phyloP scores from a whole-genome alignment of 2,113 vertebrate genomes.

The Procavia capensis region DNA sequence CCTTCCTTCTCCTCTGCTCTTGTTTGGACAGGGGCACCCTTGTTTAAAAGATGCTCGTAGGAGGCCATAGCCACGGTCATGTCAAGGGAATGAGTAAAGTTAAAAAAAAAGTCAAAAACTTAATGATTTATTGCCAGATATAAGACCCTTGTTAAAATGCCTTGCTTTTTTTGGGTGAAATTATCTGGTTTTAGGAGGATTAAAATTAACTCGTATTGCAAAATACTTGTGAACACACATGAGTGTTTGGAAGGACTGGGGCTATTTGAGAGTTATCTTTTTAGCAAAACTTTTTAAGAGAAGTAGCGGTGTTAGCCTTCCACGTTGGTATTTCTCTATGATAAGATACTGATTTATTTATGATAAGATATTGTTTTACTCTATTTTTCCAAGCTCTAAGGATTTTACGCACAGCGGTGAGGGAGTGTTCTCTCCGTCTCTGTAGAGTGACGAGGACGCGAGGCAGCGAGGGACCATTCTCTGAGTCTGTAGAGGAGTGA shows the following conservation, averaged over 20 bases:
- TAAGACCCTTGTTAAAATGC: neutral
- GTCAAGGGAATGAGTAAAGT: neutral
- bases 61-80: neutral
- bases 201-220: neutral
- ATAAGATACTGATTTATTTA: neutral
- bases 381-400: neutral
- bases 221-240: neutral
- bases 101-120: neutral
- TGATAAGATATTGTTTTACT: neutral
- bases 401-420: neutral
- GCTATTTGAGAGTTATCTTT: neutral
- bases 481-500: neutral
- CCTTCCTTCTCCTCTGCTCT: neutral
- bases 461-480: neutral
- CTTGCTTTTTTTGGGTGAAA: neutral
- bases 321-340: neutral
- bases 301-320: neutral
- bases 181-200: neutral
- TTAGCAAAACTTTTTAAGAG: neutral
- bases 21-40: neutral
- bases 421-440: too few relatives aligned
- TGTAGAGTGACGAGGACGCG: too few relatives aligned
- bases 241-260: neutral
- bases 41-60: neutral
- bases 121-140: neutral